A percentile compares a stretch with the other conserved stretches of the same genome.
Evolutionary conservation across 2,888 invertebrate species (phyloP).

Genomic region (Salticus scenicus): DNA sequence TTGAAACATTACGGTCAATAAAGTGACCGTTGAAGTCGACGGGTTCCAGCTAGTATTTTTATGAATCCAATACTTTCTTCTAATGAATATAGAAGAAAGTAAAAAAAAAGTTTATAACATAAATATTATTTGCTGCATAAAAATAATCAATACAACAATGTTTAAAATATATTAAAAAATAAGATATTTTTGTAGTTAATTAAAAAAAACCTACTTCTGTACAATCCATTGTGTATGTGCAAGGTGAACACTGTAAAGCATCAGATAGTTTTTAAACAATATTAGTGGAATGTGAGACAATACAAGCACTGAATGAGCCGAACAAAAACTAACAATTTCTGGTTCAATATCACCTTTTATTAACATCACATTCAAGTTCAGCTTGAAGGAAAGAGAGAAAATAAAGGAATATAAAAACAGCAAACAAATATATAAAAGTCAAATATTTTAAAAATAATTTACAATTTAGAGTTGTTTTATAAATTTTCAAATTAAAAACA

Average conservation of each 20-base stretch:
- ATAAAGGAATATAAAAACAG: not conserved
- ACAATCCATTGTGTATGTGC: slow-evolving; percentile 51
- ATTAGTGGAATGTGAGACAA: slow-evolving; percentile 20
- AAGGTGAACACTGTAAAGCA: slow-evolving; percentile 13
- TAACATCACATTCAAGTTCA: slow-evolving; percentile 33
- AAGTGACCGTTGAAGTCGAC: no score
- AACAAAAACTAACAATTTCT: slow-evolving; percentile 40
- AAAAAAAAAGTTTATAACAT: no score
- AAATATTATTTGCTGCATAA: no score
- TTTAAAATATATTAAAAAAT: no score
- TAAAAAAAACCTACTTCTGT: slow-evolving; percentile 31
- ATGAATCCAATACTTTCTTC: no score
- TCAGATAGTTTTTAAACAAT: not conserved
- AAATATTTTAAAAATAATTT: not conserved
- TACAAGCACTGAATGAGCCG: slow-evolving; percentile 19
- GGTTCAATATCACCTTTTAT: slow-evolving; percentile 43
- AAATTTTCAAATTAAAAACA: not conserved
- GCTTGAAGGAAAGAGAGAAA: slow-evolving; percentile 20
- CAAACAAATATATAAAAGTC: not conserved
- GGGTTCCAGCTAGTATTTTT: no score
- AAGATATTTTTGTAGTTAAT: no score
- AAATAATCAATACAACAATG: no score
- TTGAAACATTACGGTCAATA: no score
- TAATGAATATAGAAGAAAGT: no score
- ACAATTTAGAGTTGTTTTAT: not conserved